These are phyloP conservation scores for Pipa parva DNA, from an alignment of 2,113 vertebrate genomes.

Conservation along the genomic window DNA sequence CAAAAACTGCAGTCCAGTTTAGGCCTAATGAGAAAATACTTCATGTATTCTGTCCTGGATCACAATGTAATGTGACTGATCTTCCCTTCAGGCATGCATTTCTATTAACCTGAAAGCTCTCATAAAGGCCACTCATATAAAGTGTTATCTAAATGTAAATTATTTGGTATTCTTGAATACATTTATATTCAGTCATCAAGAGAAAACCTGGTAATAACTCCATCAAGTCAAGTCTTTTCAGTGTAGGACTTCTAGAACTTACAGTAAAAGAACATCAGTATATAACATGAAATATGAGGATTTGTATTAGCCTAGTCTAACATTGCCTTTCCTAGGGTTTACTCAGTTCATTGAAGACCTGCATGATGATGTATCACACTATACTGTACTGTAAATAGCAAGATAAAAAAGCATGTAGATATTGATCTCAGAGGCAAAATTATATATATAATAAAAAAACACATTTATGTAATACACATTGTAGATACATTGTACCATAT, in stretches of 20 bases:
- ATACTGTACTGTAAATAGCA: not conserved
- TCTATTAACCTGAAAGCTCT: conserved; percentile 42
- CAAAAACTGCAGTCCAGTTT: conserved; percentile 11
- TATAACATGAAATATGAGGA: not conserved
- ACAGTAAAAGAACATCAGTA: not conserved
- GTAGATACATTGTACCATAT: too few species aligned
- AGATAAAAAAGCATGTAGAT: not conserved
- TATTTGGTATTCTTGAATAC: conserved; percentile 39
- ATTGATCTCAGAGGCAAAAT: not conserved
- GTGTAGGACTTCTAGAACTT: not conserved
- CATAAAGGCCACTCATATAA: conserved; percentile 30
- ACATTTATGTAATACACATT: not conserved
- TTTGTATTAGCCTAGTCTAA: not conserved
- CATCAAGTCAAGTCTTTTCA: conserved; percentile 32
- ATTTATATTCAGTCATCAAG: conserved; percentile 36
- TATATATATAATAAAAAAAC: conserved; percentile 14
- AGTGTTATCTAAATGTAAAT: conserved; percentile 42
- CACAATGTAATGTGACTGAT: conserved; percentile 37
- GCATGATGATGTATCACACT: not conserved
- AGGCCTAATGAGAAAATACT: conserved; percentile 6
- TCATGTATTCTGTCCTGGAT: conserved; percentile 23
- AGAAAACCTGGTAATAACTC: conserved; percentile 29
- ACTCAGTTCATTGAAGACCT: too few species aligned
- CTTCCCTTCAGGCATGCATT: conserved; percentile 37
- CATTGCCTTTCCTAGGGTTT: not conserved